Percentiles rank a stretch among this genome's conserved stretches.
phyloP scores from a whole-genome alignment of 1,140 invertebrate genomes.

The Metopolophium dirhodum region DNA sequence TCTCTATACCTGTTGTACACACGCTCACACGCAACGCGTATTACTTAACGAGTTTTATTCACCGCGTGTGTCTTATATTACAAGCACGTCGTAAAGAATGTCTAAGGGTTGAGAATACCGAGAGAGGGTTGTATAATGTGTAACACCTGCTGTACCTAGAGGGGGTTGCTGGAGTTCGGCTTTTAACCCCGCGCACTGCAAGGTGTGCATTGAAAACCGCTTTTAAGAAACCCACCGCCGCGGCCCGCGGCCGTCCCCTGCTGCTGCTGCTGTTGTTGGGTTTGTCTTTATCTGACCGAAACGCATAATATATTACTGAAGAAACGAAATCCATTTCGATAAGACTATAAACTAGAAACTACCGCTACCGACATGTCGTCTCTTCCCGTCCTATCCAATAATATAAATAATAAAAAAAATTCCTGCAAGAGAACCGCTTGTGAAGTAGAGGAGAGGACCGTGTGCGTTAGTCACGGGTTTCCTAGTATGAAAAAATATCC shows the following conservation, averaged over 20 bases:
- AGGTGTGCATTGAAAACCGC: constrained; percentile 38
- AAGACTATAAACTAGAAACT: background rate
- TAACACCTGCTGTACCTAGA: constrained; percentile 46
- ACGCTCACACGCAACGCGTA: constrained; percentile 18
- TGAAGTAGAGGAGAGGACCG: background rate
- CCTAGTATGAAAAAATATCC: background rate
- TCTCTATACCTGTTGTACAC: constrained; percentile 23
- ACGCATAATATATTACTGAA: background rate
- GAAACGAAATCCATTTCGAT: background rate
- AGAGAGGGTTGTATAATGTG: constrained; percentile 55
- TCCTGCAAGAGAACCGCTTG: background rate
- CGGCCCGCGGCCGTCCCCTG: background rate
- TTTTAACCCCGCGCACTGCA: constrained; percentile 16
- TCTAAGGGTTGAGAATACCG: constrained; percentile 51
- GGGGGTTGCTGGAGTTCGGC: constrained; percentile 27
- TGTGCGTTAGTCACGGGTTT: constrained; percentile 15
- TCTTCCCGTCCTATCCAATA: background rate
- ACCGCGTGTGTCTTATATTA: constrained; percentile 38
- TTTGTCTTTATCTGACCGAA: background rate
- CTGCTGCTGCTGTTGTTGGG: background rate
- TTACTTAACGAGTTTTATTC: constrained; percentile 55
- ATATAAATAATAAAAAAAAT: background rate
- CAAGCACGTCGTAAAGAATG: constrained; percentile 25
- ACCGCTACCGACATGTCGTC: background rate
- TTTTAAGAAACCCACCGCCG: constrained; percentile 28